Evolutionary conservation across 2,888 invertebrate species (phyloP).

Genomic region (Nomada fabriciana): DNA sequence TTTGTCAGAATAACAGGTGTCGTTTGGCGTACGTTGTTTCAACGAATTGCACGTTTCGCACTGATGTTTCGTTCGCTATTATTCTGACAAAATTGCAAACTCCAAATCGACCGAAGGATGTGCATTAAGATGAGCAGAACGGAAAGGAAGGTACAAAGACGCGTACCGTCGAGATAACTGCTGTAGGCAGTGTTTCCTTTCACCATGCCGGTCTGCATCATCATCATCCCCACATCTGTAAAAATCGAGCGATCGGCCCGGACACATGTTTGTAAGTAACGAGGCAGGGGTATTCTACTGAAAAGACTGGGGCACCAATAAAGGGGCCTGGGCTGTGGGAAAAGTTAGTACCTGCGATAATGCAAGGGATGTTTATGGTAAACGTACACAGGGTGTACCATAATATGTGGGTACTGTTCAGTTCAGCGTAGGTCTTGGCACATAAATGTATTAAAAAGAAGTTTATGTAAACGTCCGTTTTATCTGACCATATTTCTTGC

Average conservation of each 20-base stretch:
- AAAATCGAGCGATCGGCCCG: constrained; percentile 85
- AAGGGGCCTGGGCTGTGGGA: not conserved
- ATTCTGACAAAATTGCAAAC: constrained; percentile 61
- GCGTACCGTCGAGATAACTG: constrained; percentile 93
- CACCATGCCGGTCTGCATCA: constrained; percentile 98
- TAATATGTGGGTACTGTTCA: too few relatives aligned
- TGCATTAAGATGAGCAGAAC: constrained; percentile 57
- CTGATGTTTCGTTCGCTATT: constrained; percentile 12
- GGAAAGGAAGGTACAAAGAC: constrained; percentile 79
- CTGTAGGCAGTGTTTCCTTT: constrained; percentile 93
- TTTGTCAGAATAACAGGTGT: constrained; percentile 57
- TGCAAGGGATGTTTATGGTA: not conserved
- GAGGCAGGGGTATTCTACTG: constrained; percentile 5
- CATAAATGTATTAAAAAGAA: too few relatives aligned
- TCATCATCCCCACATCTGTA: constrained; percentile 98
- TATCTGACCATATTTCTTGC: too few relatives aligned
- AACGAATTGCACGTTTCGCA: too few relatives aligned
- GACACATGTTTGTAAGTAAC: constrained; percentile 64
- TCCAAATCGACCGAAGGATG: constrained; percentile 47
- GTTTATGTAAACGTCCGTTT: not conserved
- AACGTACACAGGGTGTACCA: not conserved
- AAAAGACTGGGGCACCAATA: not conserved
- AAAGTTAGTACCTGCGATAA: constrained; percentile 17
- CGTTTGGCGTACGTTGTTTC: not conserved
- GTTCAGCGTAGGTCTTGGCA: too few relatives aligned